Evolutionary conservation across 2,797 vertebrate genomes (phyloP), one percentile per base, ranked within the genome.

Genomic region (Microcaecilia unicolor): DNA sequence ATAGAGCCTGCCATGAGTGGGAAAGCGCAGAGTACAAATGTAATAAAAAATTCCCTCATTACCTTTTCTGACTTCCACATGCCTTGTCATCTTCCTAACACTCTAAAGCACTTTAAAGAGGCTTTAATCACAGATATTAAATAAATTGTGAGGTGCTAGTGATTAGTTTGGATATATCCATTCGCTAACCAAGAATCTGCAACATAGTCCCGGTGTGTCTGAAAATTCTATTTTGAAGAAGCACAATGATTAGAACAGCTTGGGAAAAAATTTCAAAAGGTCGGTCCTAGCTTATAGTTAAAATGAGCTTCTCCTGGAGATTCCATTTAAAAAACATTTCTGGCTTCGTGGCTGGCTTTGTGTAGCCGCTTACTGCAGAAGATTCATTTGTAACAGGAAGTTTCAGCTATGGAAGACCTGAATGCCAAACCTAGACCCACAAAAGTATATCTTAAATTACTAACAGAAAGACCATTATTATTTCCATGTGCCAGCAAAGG

Each of bases 401-500:
- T 5, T 13, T 31, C 32, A 22, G 12, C 2, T 41, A 6, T 6
- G 40, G 14, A 15, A 50, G 18, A 31, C n/a, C 37, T 18, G 15
- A 47, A 19, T 9, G 37, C 23, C 28, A 48, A 50, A 26, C 12
- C 1, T 0, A 1, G 15, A 28, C 17, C 25, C 33, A 21, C 29
- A 27, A 41, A 29, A 2, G 9, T 42, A 24, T 34, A 22, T 27
- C 41, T 18, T 35, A 25, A 26, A 1, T 0, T 34, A 34, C 29
- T 12, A 38, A 32, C 16, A 23, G 15, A 47, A 51, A 27, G 37
- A 32, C 27, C 5, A 39, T 43, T 23, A 14, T 40, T 27, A 18
- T 11, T 51, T 58, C 56, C 41, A 23, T 21, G 41, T 51, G 35
- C 30, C 22, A 23, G 42, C 34, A 49, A 23, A 42, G 12, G 15